Conservation (phyloP, 2,888 invertebrate genomes). For the Agapetus fuscipes region DNA sequence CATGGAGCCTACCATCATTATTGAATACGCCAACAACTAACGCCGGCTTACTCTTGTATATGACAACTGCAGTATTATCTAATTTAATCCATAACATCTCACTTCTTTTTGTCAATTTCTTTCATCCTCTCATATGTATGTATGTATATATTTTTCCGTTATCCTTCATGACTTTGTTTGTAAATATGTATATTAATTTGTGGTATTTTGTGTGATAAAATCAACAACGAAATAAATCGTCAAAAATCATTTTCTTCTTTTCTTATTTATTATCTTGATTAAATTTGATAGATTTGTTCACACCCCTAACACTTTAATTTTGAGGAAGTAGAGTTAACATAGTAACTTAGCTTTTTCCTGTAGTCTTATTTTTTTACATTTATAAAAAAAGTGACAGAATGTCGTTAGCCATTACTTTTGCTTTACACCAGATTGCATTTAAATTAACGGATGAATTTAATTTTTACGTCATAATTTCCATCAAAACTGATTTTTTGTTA, state of each 20-base stretch:
- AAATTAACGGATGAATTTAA: no score
- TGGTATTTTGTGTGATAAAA: constrained; percentile 3
- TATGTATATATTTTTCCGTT: background rate
- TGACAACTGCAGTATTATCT: background rate
- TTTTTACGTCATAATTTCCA: no score
- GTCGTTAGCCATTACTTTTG: no score
- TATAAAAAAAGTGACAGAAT: no score
- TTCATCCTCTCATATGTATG: background rate
- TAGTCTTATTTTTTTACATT: no score
- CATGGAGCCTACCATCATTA: constrained; percentile 1
- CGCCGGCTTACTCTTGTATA: background rate
- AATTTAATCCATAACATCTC: background rate
- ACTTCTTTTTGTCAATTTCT: background rate
- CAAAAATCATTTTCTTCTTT: background rate
- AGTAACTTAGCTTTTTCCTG: no score
- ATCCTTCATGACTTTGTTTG: background rate
- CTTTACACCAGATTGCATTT: no score
- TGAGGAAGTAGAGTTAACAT: no score
- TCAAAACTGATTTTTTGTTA: no score
- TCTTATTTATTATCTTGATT: background rate
- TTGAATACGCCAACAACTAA: background rate
- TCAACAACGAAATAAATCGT: constrained; percentile 4
- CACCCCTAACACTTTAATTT: no score
- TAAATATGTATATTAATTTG: no score
- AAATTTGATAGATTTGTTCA: no score